phyloP scores from a whole-genome alignment of 2,797 vertebrate species.

The Enteromius unitaeniatus region DNA sequence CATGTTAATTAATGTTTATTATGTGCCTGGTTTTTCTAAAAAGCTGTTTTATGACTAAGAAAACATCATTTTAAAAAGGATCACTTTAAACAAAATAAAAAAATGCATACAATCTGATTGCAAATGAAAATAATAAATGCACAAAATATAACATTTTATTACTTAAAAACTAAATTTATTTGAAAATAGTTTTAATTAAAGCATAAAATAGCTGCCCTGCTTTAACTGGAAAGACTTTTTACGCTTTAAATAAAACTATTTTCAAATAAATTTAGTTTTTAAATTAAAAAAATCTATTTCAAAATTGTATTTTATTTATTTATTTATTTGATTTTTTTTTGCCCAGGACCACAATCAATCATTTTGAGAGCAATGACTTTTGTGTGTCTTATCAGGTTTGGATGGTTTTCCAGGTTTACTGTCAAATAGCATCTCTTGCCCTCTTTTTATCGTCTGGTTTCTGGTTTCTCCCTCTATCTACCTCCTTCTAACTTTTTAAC shows the following conservation, averaged over 20 bases:
- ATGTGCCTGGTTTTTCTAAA: background rate
- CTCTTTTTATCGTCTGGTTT: conserved; percentile 19
- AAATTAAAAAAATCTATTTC: too few relatives aligned
- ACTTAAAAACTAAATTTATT: background rate
- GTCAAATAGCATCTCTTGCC: background rate
- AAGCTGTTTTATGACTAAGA: background rate
- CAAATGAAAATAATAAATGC: background rate
- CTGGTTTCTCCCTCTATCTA: conserved; percentile 13
- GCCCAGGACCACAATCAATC: background rate
- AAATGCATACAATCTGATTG: background rate
- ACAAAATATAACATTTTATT: background rate
- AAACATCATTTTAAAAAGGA: background rate
- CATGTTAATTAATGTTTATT: background rate
- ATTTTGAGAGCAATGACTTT: background rate
- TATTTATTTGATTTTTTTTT: background rate
- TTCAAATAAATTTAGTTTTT: too few relatives aligned
- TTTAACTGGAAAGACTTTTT: too few relatives aligned
- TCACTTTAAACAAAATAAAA: background rate
- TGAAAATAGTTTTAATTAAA: background rate
- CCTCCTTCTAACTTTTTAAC: background rate
- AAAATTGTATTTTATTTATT: background rate
- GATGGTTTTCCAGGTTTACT: background rate
- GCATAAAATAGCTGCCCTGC: too few relatives aligned
- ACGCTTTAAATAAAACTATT: too few relatives aligned
- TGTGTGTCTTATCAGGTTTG: background rate